These are phyloP conservation scores for Myrmecobius fasciatus DNA, from an alignment of 2,113 vertebrate species.

Conservation along the genomic window DNA sequence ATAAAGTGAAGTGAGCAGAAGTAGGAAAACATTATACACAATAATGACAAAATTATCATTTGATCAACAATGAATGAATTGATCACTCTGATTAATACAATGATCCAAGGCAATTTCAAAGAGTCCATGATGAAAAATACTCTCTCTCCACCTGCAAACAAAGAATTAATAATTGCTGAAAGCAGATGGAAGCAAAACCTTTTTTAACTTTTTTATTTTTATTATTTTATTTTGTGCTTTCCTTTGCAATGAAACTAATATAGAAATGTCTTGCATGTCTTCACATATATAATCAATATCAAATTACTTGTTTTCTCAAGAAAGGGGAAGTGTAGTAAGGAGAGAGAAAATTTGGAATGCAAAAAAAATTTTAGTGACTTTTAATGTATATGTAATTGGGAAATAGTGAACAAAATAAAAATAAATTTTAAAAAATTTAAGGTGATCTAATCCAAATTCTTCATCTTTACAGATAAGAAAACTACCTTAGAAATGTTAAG, in stretches of 20 bases:
- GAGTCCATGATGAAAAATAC: background rate
- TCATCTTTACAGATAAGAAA: background rate
- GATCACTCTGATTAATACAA: background rate
- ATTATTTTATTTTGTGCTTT: background rate
- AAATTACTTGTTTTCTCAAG: background rate
- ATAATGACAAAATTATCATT: background rate
- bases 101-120: background rate
- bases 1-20: background rate
- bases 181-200: background rate
- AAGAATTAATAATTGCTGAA: background rate
- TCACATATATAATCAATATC: background rate
- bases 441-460: background rate
- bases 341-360: background rate
- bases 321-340: background rate
- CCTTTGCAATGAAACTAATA: background rate
- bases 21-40: background rate
- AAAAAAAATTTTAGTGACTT: background rate
- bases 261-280: background rate
- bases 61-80: background rate
- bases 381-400: background rate
- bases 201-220: background rate
- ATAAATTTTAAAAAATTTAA: background rate
- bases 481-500: background rate
- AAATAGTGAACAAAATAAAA: background rate
- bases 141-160: background rate